Base-by-base conservation (phyloP, 2,797 vertebrate genomes). In the Momotus momota region DNA sequence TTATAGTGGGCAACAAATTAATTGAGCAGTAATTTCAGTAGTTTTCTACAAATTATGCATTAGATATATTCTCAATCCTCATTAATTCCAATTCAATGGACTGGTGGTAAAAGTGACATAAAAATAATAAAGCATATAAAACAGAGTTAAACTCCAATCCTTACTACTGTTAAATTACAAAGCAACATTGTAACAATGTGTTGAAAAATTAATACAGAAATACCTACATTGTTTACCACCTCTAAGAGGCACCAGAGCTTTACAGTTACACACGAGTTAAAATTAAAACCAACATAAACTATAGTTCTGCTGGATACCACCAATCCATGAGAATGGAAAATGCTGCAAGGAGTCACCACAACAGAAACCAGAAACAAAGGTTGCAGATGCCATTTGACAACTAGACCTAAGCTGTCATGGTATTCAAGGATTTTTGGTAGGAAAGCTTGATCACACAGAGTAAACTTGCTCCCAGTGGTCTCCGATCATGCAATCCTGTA, bases 51-150 rank as follows among this genome's bases (percentile, higher is more conserved):
- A 90, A 81, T 31, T 66, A 22, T 62, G 58, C 38, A 65, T 81
- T 83, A 90, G 35, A 95, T 75, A 12, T 51, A 62, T 91, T 90
- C 75, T 91, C 81, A 94, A 9, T 93, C 54, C 51, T 94, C 85
- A 91, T 93, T 91, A 90, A 95, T 95, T 96, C 70, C 70, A 94
- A 93, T 58, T 95, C 77, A 92, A 55, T 29, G 65, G 58, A 75
- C 49, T 88, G 77, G 23, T 65, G 55, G 69, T 86, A 86, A 92
- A 93, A 93, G 17, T 65, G 82, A 73, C 77, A 90, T 86, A 90
- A 92, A 95, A 90, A 91, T 94, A 90, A 88, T 75, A 95, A 81
- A 88, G 17, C 38, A 73, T 25, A 86, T 86, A 84, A 94, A 96
- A 40, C 1, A 0, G 65, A 94, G n/a, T 78, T 80, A 90, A 75